Evolutionary conservation across 2,888 invertebrate genomes (phyloP).

Genomic region (Chloroclystis v-ata): DNA sequence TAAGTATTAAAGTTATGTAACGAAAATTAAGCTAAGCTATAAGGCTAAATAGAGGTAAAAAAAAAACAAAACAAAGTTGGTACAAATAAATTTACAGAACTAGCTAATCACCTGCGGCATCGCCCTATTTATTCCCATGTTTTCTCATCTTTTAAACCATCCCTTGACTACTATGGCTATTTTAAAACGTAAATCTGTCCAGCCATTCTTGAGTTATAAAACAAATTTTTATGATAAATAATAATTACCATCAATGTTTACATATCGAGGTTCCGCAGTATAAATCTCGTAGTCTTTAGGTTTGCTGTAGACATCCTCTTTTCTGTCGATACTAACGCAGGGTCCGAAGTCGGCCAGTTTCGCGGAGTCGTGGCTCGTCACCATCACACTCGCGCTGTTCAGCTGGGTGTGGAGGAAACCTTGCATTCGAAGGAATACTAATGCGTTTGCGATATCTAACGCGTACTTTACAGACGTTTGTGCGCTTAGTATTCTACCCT

Average conservation of each 20-base stretch:
- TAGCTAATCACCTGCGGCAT: too few species aligned
- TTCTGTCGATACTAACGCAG: slow-evolving; percentile 41
- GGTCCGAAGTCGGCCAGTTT: slow-evolving; percentile 67
- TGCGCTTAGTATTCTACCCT: slow-evolving; percentile 62
- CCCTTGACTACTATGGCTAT: too few species aligned
- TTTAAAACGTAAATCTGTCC: too few species aligned
- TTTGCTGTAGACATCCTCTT: neutral
- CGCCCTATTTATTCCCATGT: too few species aligned
- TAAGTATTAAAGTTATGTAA: too few species aligned
- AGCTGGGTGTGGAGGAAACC: slow-evolving; percentile 69
- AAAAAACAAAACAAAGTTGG: too few species aligned
- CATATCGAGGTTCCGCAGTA: slow-evolving; percentile 64
- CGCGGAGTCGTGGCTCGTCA: slow-evolving; percentile 61
- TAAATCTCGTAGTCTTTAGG: slow-evolving; percentile 48
- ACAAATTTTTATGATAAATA: too few species aligned
- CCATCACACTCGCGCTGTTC: slow-evolving; percentile 59
- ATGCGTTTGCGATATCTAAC: slow-evolving; percentile 65
- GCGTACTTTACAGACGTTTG: slow-evolving; percentile 64
- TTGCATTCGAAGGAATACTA: slow-evolving; percentile 69
- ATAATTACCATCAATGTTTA: slow-evolving; percentile 59
- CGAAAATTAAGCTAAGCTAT: too few species aligned
- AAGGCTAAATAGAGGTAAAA: too few species aligned
- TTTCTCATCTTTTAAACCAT: too few species aligned
- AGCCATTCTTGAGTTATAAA: too few species aligned
- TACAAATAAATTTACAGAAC: too few species aligned